Base-by-base conservation (phyloP, 2,888 invertebrate species). In the Nysson spinosus region DNA sequence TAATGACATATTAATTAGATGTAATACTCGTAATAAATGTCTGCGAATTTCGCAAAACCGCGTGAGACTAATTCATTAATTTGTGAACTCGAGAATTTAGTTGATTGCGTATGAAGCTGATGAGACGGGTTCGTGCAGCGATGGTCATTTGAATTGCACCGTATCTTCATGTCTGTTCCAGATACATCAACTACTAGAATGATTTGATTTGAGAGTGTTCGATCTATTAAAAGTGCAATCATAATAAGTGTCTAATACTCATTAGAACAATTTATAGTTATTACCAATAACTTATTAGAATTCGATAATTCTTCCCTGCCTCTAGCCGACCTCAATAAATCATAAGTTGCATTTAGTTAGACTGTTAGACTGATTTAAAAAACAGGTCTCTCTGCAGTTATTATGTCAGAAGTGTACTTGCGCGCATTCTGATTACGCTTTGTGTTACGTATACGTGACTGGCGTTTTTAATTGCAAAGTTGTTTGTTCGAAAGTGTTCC, bases 91-190 rank as follows among this genome's bases (percentile, higher is more conserved):
- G 46, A 54, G 52, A 57, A 42, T 64, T 54, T 72, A 67, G 61
- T 76, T 71, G 63, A 63, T 63, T 55, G 57, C 70, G 57, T 76
- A 67, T 44, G 46, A 49, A 65, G 64, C 50, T 69, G 69, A 68
- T 73, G 44, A 67, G 57, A 57, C 42, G 49, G 47, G 44, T 39
- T 47, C 58, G 16, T 7, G 16, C 42, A 20, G 34, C 34, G 20
- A 42, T 30, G 11, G 30, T 1, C 11, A 30, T 30, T 30, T 1
- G n/a, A 4, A 30, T 9, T 2, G 7, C n/a, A n/a, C 4, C 1
- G 11, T n/a, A 30, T 4, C 5, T 1, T n/a, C 30, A 4, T 30
- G 1, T 30, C 11, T 30, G 30, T 30, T 2, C n/a, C 40, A 11
- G 30, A 30, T n/a, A 4, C 30, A 11, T 30, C 30, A n/a, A n/a